phyloP scores from a whole-genome alignment of 1,140 invertebrate genomes.

The Scylla paramamosain region DNA sequence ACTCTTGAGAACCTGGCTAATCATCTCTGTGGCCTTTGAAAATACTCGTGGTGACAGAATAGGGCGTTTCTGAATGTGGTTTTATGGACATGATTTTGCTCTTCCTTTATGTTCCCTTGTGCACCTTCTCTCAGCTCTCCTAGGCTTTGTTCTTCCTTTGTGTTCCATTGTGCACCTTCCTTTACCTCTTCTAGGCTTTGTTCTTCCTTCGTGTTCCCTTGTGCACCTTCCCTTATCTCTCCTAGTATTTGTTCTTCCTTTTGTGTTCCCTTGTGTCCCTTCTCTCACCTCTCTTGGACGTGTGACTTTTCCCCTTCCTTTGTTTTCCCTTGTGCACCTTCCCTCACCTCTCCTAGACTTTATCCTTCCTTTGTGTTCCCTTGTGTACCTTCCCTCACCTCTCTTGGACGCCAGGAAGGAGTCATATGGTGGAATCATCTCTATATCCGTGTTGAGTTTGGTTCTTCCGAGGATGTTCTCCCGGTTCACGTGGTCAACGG shows the following conservation, averaged over 20 bases:
- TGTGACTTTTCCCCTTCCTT: neutral
- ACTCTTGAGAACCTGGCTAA: too few species aligned
- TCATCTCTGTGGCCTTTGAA: too few species aligned
- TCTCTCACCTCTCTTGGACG: neutral
- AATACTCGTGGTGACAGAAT: too few species aligned
- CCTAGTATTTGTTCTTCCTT: neutral
- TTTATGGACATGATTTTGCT: neutral
- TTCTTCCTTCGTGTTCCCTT: neutral
- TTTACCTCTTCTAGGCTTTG: neutral
- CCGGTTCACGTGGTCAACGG: constrained; percentile 93
- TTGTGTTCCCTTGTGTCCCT: neutral
- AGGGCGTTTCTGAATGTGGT: neutral
- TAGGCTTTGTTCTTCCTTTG: neutral
- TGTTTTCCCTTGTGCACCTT: too few species aligned
- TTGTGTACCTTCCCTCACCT: neutral
- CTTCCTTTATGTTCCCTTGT: neutral
- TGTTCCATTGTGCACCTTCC: neutral
- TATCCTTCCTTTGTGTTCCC: too few species aligned
- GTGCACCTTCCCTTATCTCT: neutral
- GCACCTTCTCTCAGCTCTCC: neutral
- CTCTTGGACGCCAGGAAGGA: constrained; percentile 92
- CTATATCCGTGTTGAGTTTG: constrained; percentile 90
- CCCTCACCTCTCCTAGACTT: neutral
- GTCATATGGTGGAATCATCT: constrained; percentile 92
- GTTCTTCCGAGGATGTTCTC: constrained; percentile 88